phyloP scores from a whole-genome alignment of 2,797 vertebrate genomes.

The Gymnoscopelus microlampas region DNA sequence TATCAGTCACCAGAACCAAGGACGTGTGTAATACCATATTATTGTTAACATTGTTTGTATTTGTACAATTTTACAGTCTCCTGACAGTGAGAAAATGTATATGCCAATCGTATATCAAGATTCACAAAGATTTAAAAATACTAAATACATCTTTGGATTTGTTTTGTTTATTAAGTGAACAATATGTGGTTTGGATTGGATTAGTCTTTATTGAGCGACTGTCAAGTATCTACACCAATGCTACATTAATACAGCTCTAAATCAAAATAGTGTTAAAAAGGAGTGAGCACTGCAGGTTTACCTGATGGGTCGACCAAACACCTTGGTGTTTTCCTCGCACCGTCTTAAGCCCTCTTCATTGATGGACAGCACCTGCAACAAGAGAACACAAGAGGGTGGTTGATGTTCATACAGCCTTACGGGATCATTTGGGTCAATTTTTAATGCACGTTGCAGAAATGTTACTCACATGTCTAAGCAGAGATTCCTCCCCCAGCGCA shows the following conservation, averaged over 20 bases:
- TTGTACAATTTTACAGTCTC: no score
- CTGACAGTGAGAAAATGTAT: no score
- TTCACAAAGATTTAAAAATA: no score
- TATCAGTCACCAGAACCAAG: no score
- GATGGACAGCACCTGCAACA: slow-evolving; percentile 86
- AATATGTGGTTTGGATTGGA: no score
- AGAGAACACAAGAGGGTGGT: not conserved
- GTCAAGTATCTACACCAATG: not conserved
- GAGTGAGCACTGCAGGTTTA: slow-evolving; percentile 42
- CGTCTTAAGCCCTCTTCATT: slow-evolving; percentile 90
- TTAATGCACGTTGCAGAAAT: not conserved
- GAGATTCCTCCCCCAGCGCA: slow-evolving; percentile 95
- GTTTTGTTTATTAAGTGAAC: no score
- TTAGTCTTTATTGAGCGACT: no score
- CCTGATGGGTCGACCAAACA: slow-evolving; percentile 91
- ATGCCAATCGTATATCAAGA: no score
- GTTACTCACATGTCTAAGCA: slow-evolving; percentile 92
- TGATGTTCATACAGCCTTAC: not conserved
- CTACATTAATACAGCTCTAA: not conserved
- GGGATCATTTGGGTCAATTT: not conserved
- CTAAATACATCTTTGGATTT: no score
- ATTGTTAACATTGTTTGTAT: no score
- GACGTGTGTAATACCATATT: no score
- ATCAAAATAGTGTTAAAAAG: not conserved
- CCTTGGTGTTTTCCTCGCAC: slow-evolving; percentile 90